Evolutionary conservation across 2,113 vertebrate genomes (phyloP).

Genomic region (Budorcas taxicolor): DNA sequence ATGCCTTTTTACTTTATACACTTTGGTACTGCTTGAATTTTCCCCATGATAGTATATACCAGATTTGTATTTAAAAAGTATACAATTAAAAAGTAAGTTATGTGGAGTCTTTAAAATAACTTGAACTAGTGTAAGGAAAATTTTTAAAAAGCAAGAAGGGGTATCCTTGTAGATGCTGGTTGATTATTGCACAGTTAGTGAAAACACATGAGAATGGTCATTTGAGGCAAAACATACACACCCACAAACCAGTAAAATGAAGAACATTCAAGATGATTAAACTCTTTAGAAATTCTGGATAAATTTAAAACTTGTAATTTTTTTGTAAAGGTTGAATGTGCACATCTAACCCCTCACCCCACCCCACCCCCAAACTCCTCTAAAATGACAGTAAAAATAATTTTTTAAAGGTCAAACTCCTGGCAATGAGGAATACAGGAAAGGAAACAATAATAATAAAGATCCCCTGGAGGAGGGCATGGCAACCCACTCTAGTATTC

Average conservation of each 20-base stretch:
- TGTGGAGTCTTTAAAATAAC: not conserved
- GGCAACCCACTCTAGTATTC: not conserved
- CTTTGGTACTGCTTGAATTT: not conserved
- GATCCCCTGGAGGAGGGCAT: not conserved
- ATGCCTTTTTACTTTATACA: not conserved
- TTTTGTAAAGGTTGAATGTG: not conserved
- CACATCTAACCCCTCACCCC: not conserved
- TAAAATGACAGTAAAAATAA: not conserved
- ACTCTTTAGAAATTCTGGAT: conserved; percentile 17
- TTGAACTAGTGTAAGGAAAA: not conserved
- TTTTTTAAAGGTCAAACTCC: not conserved
- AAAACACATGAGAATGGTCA: not conserved
- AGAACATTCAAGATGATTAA: not conserved
- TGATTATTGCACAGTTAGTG: not conserved
- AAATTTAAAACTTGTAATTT: not conserved
- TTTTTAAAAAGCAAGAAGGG: not conserved
- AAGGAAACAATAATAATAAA: not conserved
- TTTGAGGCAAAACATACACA: not conserved
- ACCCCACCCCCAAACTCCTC: not conserved
- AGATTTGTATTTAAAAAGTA: not conserved
- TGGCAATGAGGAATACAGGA: not conserved
- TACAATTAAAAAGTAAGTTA: not conserved
- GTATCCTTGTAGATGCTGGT: not conserved
- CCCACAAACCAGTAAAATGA: not conserved
- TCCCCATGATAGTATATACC: not conserved